Evolutionary conservation across 2,113 vertebrate species (phyloP).

Genomic region (Ciconia stormi): DNA sequence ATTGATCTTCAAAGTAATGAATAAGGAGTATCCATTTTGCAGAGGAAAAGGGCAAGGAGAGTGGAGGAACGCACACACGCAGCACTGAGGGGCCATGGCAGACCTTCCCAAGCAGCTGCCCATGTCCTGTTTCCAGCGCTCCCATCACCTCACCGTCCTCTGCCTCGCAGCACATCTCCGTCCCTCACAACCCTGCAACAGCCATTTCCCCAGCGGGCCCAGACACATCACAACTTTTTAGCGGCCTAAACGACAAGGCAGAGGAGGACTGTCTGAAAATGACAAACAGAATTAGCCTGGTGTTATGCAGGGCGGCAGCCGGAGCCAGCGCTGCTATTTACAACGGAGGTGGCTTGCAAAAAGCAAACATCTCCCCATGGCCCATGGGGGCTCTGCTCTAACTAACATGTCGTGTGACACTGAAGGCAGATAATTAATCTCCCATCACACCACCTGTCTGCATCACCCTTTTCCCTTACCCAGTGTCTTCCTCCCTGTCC

Average conservation of each 20-base stretch:
- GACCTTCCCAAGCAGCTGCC: neutral
- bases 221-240: conserved; percentile 54
- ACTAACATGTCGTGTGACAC: conserved; percentile 48
- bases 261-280: conserved; percentile 67
- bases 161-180: neutral
- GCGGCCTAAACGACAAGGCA: conserved; percentile 7
- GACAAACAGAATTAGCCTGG: conserved; percentile 73
- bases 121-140: neutral
- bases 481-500: neutral
- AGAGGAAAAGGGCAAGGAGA: neutral
- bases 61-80: neutral
- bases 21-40: neutral
- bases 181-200: neutral
- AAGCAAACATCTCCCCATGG: conserved; percentile 64
- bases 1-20: neutral
- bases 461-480: neutral
- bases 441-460: conserved; percentile 63
- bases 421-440: conserved; percentile 75
- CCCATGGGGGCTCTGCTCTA: conserved; percentile 38
- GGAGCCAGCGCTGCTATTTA: conserved; percentile 67
- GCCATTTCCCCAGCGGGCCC: conserved; percentile 15
- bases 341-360: conserved; percentile 48
- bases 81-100: neutral
- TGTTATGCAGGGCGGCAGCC: conserved; percentile 58
- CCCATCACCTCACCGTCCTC: neutral